A percentile compares a stretch with the other conserved stretches of the same genome.
phyloP scores from a whole-genome alignment of 2,797 vertebrate genomes.

The Acridotheres tristis region DNA sequence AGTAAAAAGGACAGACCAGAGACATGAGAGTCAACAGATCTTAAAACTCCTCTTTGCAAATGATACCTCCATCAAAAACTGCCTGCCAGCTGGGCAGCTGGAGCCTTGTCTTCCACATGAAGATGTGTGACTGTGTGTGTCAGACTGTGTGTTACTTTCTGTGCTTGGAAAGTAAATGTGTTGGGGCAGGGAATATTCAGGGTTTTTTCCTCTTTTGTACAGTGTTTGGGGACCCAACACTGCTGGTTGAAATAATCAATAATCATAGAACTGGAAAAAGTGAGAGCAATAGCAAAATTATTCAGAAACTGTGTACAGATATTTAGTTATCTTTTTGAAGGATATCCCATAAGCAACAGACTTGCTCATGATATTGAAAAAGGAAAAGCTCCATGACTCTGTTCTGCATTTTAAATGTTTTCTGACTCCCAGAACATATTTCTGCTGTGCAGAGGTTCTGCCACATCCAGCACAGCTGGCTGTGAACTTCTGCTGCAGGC shows the following conservation, averaged over 20 bases:
- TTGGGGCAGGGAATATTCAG: neutral
- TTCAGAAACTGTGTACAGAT: neutral
- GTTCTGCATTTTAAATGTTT: neutral
- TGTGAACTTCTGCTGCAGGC: neutral
- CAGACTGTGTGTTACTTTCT: fast-evolving
- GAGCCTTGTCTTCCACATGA: neutral
- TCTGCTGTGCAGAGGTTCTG: neutral
- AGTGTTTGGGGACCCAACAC: neutral
- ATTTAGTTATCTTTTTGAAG: neutral
- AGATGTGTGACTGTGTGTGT: neutral
- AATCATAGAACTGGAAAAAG: neutral
- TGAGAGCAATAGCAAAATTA: neutral
- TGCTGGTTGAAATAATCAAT: neutral
- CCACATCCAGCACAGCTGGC: neutral
- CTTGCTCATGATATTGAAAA: neutral
- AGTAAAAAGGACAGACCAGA: neutral
- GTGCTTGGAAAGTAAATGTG: neutral
- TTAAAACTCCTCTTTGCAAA: neutral
- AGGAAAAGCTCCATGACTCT: neutral
- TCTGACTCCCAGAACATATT: neutral
- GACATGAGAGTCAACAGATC: neutral
- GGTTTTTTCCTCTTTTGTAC: neutral
- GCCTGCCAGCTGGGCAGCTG: neutral
- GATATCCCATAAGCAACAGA: neutral
- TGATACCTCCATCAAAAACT: neutral